These are phyloP conservation scores for Lepus timidus DNA, from an alignment of 2,113 vertebrate genomes.

Conservation along the genomic window DNA sequence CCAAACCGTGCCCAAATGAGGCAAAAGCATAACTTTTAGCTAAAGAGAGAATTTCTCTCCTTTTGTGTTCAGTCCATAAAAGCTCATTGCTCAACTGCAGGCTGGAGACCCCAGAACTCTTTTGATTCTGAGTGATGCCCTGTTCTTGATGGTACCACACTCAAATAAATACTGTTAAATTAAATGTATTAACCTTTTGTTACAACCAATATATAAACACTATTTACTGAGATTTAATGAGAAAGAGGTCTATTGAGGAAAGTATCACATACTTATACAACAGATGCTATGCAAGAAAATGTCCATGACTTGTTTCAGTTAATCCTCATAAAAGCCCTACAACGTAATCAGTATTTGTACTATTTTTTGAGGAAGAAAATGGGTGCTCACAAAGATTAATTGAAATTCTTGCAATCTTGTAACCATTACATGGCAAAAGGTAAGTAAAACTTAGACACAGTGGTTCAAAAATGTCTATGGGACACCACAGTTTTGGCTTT, in stretches of 20 bases:
- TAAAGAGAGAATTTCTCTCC: background rate
- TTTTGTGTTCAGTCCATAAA: background rate
- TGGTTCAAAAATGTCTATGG: background rate
- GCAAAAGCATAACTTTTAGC: background rate
- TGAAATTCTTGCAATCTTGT: background rate
- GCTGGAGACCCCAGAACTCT: too few relatives aligned
- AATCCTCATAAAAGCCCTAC: background rate
- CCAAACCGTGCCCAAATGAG: background rate
- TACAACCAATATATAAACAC: background rate
- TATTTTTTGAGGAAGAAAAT: background rate
- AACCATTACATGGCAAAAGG: background rate
- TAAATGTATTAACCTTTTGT: background rate
- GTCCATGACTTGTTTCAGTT: background rate
- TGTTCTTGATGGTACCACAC: too few relatives aligned
- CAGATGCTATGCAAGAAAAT: background rate
- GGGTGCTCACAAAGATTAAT: background rate
- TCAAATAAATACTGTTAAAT: background rate
- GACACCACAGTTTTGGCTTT: background rate
- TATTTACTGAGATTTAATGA: background rate
- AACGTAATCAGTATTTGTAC: background rate
- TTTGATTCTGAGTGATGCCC: background rate
- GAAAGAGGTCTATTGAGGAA: background rate
- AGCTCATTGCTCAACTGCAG: background rate
- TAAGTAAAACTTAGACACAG: background rate
- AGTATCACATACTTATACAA: background rate